Evolutionary conservation across 1,140 invertebrate species (phyloP), one percentile per base, ranked within the genome.

Genomic region (Drosophila subpulchrella): DNA sequence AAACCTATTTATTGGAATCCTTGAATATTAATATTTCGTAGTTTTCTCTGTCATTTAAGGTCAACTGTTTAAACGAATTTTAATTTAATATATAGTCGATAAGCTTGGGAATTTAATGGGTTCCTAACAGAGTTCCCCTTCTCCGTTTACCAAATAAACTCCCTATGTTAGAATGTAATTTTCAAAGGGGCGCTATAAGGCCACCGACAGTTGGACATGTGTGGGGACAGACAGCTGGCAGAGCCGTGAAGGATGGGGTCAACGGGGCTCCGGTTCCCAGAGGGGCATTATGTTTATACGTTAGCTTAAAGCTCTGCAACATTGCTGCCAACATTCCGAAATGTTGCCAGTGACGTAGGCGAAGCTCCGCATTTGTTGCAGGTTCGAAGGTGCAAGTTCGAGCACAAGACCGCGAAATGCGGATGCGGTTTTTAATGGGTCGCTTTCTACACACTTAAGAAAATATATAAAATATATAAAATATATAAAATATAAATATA

Each of bases 341-440:
- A 0, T 36, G 65, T 68, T 65, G 59, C 65, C 10, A 63, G 58
- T 63, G 63, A 67, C 63, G 63, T 67, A 51, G 53, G 24, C 12
- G 36, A 1, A 2, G 46, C 11, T 27, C 8, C 10, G n/a, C 36
- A 13, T 34, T 53, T 53, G 42, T 59, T 59, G 56, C 56, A 11
- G 17, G 17, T 36, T 27, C 56, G 32, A 61, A 51, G 44, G 46
- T 63, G 39, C 59, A 20, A 34, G 32, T 24, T 46, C 44, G 6
- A 34, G 8, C 15, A 4, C 42, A 32, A 46, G 32, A 42, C 55
- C 55, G 58, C 62, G 42, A 66, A 66, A 39, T 46, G 58, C 61
- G 62, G 44, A 66, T 67, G 59, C 44, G 63, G 34, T n/a, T 59
- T 65, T 68, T 68, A 53, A 65, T 53, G 65, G 65, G 65, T 68